Evolutionary conservation across 2,888 invertebrate genomes (phyloP).

Genomic region (Troides helena): DNA sequence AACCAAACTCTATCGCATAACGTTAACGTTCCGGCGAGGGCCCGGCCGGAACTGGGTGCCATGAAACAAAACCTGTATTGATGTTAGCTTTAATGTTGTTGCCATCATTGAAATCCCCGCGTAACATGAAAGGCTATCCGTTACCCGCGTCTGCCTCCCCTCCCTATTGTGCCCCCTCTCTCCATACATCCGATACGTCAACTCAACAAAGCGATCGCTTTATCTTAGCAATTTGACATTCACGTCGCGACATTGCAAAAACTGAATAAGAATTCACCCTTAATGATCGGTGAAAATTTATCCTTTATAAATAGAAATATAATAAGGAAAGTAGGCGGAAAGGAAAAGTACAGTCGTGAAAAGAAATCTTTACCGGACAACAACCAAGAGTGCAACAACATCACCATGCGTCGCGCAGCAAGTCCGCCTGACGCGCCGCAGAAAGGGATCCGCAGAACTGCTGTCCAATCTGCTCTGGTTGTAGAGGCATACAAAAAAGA

Average conservation of each 20-base stretch:
- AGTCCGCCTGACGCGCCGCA: too few relatives aligned
- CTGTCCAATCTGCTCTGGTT: too few relatives aligned
- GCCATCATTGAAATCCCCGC: neutral
- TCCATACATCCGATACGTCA: neutral
- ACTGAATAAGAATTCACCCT: neutral
- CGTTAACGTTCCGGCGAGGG: too few relatives aligned
- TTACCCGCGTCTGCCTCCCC: neutral
- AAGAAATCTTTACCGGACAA: too few relatives aligned
- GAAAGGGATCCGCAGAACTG: too few relatives aligned
- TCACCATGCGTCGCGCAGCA: too few relatives aligned
- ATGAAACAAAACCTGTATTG: too few relatives aligned
- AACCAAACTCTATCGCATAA: neutral
- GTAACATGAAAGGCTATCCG: neutral
- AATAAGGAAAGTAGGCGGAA: too few relatives aligned
- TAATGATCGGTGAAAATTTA: neutral
- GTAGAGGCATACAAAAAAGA: too few relatives aligned
- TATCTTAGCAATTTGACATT: neutral
- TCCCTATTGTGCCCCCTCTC: neutral
- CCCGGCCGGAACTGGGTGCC: too few relatives aligned
- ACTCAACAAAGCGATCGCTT: slow-evolving; percentile 1
- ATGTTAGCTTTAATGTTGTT: neutral
- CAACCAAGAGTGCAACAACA: too few relatives aligned
- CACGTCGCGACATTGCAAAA: neutral
- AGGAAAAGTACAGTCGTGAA: too few relatives aligned
- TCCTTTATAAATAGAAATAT: neutral